Evolutionary conservation across 2,113 vertebrate species (phyloP), one percentile per base, ranked within the genome.

Genomic region (Pimephales promelas): DNA sequence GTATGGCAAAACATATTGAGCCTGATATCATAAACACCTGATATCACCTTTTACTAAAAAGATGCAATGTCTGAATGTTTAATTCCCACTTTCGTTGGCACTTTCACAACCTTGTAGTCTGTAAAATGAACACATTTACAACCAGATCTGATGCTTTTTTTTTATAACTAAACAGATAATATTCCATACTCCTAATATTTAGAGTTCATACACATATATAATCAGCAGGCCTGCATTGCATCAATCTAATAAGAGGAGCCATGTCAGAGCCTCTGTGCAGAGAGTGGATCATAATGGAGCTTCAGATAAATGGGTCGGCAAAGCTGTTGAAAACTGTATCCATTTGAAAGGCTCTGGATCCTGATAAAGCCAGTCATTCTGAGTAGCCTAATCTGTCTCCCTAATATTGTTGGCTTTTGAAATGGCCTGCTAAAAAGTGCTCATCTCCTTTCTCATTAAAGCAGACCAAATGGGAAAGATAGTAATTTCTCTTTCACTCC

Each of bases 381-480:
- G 83, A 86, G 76, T 57, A 28, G 59, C 40, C 68, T 81, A 86
- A 88, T 88, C 86, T 56, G 24, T 86, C 82, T 70, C 66, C 5
- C 72, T 80, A 86, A 68, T 54, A 87, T 77, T 79, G 56, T 71
- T 81, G 54, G 74, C 56, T 78, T 88, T 89, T 45, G 57, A 86
- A 86, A 87, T 61, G 10, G 56, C 71, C 54, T 4, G 28, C 62
- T 75, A 81, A 86, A 89, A 86, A 81, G 43, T 22, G 22, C 64
- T 83, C 82, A 83, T 88, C 87, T 88, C 77, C 57, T 20, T 31
- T 85, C 81, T 85, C 86, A 87, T 88, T 90, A 87, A 54, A 83
- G 22, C 61, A 76, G 83, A 86, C 86, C 68, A 79, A 82, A 86
- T 57, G 22, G 62, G 84, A 78, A 31, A 26, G 78, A 68, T 47